Percentiles rank a stretch among this genome's conserved stretches.
Conservation (phyloP, 2,888 invertebrate species). For the Onchidella celtica region DNA sequence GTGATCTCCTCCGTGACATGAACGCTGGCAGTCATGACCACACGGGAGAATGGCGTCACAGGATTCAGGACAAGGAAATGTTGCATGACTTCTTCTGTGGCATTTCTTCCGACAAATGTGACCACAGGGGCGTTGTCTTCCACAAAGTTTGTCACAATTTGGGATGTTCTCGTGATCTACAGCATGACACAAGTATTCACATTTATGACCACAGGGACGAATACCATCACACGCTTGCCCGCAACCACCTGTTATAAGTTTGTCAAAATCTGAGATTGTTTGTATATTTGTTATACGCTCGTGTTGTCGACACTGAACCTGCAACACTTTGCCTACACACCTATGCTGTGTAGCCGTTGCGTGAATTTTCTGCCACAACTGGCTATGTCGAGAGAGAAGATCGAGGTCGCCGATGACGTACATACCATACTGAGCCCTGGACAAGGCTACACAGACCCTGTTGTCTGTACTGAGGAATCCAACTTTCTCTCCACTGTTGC, state of each 20-base stretch:
- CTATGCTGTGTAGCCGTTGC: background rate
- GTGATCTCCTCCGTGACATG: background rate
- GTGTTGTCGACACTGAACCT: conserved; percentile 3
- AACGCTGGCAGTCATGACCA: background rate
- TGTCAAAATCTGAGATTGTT: background rate
- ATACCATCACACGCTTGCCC: background rate
- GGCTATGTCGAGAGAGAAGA: background rate
- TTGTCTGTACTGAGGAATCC: background rate
- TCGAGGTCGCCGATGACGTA: conserved; percentile 25
- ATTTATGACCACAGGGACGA: background rate
- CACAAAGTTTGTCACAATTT: background rate
- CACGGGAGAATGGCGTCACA: background rate
- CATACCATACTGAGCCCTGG: conserved; percentile 5
- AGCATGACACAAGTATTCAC: background rate
- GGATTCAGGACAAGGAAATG: background rate
- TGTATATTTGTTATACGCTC: background rate
- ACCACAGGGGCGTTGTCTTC: background rate
- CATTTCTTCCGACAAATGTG: background rate
- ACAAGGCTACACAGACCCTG: background rate
- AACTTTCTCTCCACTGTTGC: background rate
- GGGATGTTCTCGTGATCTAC: background rate
- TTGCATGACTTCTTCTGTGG: background rate
- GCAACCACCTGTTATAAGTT: background rate
- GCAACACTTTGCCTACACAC: background rate
- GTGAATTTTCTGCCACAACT: background rate